Conservation (phyloP, 1,140 invertebrate species). For the Rhyzopertha dominica region DNA sequence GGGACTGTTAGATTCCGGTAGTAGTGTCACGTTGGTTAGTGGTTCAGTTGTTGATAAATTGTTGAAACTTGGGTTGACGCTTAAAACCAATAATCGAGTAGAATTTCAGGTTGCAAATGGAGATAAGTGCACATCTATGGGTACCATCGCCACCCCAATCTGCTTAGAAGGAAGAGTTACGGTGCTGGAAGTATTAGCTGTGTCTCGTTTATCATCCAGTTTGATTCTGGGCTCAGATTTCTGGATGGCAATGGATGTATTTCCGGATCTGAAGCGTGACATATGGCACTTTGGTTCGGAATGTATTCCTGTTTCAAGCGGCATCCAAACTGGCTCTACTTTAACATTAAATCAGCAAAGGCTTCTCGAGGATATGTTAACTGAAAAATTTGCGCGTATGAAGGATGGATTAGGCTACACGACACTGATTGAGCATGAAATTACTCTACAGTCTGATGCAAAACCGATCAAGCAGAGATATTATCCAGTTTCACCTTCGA, state of each 20-base stretch:
- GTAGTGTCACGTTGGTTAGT: neutral
- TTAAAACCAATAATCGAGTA: too few relatives aligned
- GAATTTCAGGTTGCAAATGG: constrained; percentile 20
- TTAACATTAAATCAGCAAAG: too few relatives aligned
- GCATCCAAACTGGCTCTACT: too few relatives aligned
- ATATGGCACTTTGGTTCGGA: constrained; percentile 8
- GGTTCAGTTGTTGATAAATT: neutral
- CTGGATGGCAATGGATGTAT: constrained; percentile 17
- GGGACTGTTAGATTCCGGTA: constrained; percentile 12
- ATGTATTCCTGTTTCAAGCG: too few relatives aligned
- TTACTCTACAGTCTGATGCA: too few relatives aligned
- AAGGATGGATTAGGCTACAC: constrained; percentile 12
- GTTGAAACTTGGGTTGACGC: too few relatives aligned
- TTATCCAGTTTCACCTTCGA: too few relatives aligned
- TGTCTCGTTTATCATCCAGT: constrained; percentile 7
- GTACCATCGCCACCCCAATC: constrained; percentile 4
- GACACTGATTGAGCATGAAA: constrained; percentile 21
- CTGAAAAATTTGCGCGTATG: constrained; percentile 6
- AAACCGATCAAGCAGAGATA: too few relatives aligned
- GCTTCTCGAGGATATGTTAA: too few relatives aligned
- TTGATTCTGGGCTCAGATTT: constrained; percentile 20
- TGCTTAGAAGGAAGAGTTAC: constrained; percentile 7
- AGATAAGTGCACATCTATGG: constrained; percentile 6
- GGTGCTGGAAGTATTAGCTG: constrained; percentile 4
- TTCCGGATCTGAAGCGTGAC: constrained; percentile 13